Base-by-base conservation (phyloP, 2,113 vertebrate species). In the Chionodraco myersi region DNA sequence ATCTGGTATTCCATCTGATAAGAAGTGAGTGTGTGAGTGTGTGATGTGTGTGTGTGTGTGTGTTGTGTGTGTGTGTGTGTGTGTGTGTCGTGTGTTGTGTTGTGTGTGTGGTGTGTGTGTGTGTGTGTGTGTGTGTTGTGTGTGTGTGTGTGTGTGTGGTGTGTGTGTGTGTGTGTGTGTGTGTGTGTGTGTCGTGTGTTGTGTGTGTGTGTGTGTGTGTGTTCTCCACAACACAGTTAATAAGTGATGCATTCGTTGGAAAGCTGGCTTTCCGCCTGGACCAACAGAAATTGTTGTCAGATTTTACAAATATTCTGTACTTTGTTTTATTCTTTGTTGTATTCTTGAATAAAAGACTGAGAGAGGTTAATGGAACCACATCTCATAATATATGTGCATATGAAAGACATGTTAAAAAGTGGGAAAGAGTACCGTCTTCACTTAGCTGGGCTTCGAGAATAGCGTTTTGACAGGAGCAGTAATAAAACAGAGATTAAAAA, bases 1-100 rank as follows among this genome's bases (percentile, higher is more conserved):
- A 88, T 90, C 86, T 92, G 90, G 65, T 88, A 59, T 77, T 80
- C 89, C 88, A 89, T 89, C 84, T 92, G 91, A 92, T 71, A 75
- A 72, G 62, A 66, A 60, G 47, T 49, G 59, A 49, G 16, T 34
- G 30, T 30, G 72, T 60, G 5, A 54, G 18, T 65, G 14, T 69
- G 60, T 58, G 41, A n/a, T 52, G 48, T 72, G 59, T 62, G 34
- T 63, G 45, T 58, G 26, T 56, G 57, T 45, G n/a, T 23, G 47
- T 53, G 58, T 18, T 18, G 0, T 36, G 45, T 34, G 36, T 65
- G 14, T 26, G 9, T 60, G 30, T 59, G 45, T 58, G 26, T 56
- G 57, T 45, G n/a, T 23, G 47, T 53, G 58, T 21, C n/a, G 21
- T 21, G 0, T 36, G 45, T 34, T 69, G 49, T 45, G 23, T 23